These are phyloP conservation scores for Prosopocoilus inquinatus DNA, from an alignment of 2,888 invertebrate genomes.

Conservation along the genomic window DNA sequence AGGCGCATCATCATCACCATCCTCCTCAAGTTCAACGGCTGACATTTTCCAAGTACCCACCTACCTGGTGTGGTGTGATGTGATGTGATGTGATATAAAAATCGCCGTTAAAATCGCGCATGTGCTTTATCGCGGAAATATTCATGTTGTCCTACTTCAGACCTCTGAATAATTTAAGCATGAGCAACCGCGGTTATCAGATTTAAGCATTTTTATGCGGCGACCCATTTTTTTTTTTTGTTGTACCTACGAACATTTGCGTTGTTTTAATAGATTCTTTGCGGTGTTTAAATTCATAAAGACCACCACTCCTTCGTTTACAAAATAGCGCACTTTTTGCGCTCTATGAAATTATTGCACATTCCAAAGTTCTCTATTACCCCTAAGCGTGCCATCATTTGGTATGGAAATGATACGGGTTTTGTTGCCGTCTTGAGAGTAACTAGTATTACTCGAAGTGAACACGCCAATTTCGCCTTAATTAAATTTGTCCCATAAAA, in stretches of 20 bases:
- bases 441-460: constrained; percentile 16
- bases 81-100: no score
- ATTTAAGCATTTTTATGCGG: constrained; percentile 16
- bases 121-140: constrained; percentile 20
- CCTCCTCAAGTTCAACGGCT: not conserved
- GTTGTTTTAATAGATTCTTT: not conserved
- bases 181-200: constrained; percentile 27
- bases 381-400: not conserved
- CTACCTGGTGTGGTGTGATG: no score
- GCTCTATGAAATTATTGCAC: no score
- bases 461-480: constrained; percentile 19
- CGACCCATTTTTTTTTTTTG: constrained; percentile 11
- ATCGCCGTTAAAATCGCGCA: constrained; percentile 1
- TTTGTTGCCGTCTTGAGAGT: constrained; percentile 3
- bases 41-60: not conserved
- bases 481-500: constrained; percentile 24
- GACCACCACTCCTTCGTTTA: no score
- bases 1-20: no score
- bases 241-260: not conserved
- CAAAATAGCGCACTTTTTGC: no score
- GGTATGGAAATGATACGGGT: not conserved
- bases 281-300: no score
- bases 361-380: not conserved
- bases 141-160: constrained; percentile 21
- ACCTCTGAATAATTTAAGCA: constrained; percentile 26